Conservation (phyloP, 2,888 invertebrate genomes). For the Agrotis segetum region DNA sequence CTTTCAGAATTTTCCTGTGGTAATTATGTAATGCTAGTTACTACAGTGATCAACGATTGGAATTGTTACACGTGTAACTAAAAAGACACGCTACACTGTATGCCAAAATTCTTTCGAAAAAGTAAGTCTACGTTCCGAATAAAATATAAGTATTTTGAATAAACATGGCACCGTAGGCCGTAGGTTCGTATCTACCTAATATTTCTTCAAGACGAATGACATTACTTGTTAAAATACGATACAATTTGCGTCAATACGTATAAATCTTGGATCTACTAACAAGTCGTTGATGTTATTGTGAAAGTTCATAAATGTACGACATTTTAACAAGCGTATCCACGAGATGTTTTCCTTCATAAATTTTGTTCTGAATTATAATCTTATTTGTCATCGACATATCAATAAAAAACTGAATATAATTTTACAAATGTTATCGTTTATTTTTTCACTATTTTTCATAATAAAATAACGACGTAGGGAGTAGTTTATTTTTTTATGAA, state of each 20-base stretch:
- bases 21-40: no score
- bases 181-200: not conserved
- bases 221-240: constrained; percentile 14
- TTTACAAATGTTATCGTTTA: no score
- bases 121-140: not conserved
- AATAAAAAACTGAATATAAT: no score
- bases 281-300: constrained; percentile 15
- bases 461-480: no score
- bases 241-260: constrained; percentile 2
- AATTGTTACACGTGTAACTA: not conserved
- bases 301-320: constrained; percentile 17
- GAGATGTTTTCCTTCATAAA: not conserved
- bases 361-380: not conserved
- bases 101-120: not conserved
- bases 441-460: no score
- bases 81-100: not conserved
- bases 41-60: no score
- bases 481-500: no score
- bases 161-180: not conserved
- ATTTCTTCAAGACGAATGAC: not conserved
- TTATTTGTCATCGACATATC: no score
- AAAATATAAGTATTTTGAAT: not conserved
- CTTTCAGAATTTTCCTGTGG: no score
- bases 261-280: constrained; percentile 22
- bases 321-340: constrained; percentile 27